Percentiles rank a stretch among this genome's conserved stretches.
phyloP scores from a whole-genome alignment of 2,888 invertebrate genomes.

The Papilio elwesi region DNA sequence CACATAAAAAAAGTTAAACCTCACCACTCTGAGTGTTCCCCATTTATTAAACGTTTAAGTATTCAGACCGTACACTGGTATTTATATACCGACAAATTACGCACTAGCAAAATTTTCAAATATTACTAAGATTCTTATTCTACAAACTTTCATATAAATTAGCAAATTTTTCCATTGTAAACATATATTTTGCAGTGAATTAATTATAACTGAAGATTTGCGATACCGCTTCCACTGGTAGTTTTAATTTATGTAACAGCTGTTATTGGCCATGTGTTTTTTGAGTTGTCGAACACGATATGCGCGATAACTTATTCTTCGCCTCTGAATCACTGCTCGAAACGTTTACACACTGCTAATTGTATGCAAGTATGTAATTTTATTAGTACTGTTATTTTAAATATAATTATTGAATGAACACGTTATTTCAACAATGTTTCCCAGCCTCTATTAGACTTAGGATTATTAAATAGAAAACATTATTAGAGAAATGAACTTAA shows the following conservation, averaged over 20 bases:
- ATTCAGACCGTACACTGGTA: not conserved
- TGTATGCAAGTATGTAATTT: constrained; percentile 21
- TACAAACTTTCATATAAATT: constrained; percentile 26
- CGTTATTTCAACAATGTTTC: constrained; percentile 9
- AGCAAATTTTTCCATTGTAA: constrained; percentile 28
- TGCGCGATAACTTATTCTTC: constrained; percentile 16
- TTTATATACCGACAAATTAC: constrained; percentile 6
- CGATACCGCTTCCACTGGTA: not conserved
- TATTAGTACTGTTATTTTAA: constrained; percentile 5
- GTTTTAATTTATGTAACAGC: constrained; percentile 19
- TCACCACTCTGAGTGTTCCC: too few species aligned
- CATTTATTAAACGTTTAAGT: too few species aligned
- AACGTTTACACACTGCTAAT: constrained; percentile 14
- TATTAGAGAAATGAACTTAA: not conserved
- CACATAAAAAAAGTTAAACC: too few species aligned
- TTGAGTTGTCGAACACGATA: constrained; percentile 13
- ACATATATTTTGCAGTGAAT: constrained; percentile 5
- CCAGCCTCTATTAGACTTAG: not conserved
- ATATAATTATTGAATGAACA: constrained; percentile 20
- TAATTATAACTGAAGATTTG: constrained; percentile 10
- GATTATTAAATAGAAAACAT: not conserved
- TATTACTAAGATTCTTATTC: not conserved
- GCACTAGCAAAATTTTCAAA: not conserved
- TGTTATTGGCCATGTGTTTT: constrained; percentile 49
- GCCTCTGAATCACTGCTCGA: constrained; percentile 8